Evolutionary conservation across 2,797 vertebrate species (phyloP).

Genomic region (Oreochromis mossambicus): DNA sequence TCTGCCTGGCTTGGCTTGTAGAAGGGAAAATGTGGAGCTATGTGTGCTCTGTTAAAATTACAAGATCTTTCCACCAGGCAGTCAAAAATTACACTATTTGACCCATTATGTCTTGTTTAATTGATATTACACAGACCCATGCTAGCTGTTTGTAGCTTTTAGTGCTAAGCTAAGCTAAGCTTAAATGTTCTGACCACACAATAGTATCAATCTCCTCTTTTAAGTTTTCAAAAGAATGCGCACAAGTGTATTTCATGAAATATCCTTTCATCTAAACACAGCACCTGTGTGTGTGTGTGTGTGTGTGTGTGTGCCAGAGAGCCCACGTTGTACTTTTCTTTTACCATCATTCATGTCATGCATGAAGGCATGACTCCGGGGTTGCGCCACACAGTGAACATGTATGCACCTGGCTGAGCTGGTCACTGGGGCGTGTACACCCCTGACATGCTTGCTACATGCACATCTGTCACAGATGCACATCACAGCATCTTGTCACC

Average conservation of each 20-base stretch:
- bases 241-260: not conserved
- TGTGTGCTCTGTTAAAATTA: not conserved
- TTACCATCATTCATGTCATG: slow-evolving; percentile 21
- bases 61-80: not conserved
- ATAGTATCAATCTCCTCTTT: not conserved
- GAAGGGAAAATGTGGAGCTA: not conserved
- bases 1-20: not conserved
- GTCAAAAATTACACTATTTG: not conserved
- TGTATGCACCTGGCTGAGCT: slow-evolving; percentile 53
- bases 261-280: not conserved
- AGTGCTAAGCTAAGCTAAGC: not conserved
- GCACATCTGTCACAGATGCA: slow-evolving; percentile 57
- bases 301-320: not conserved
- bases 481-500: slow-evolving; percentile 5
- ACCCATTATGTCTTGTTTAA: not conserved
- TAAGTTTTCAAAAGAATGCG: not conserved
- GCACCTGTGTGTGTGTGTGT: not conserved
- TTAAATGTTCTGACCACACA: not conserved
- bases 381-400: slow-evolving; percentile 7
- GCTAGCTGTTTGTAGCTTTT: not conserved
- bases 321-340: not conserved
- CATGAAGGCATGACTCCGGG: slow-evolving; percentile 30
- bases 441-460: slow-evolving; percentile 41
- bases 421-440: slow-evolving; percentile 48
- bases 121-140: not conserved